Base-by-base conservation (phyloP, 2,888 invertebrate genomes). In the Andricus quercusramuli region DNA sequence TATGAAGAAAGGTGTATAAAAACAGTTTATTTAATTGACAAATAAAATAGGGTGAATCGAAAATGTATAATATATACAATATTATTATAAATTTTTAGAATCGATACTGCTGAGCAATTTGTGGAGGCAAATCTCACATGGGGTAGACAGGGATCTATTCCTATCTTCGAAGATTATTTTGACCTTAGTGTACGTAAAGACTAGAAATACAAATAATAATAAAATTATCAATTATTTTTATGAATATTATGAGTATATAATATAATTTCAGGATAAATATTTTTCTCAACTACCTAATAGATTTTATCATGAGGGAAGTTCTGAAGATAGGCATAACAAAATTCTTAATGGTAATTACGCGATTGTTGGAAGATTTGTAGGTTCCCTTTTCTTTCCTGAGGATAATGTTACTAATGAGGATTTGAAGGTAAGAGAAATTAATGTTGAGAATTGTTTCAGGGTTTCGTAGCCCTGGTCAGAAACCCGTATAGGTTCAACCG, bases 71-170 rank as follows among this genome's bases (percentile, higher is more conserved):
- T 15, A 37, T 15, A 4, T 29, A 37, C 20, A 22, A 76, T 25
- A 44, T 20, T 13, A 59, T 59, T 67, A n/a, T 41, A 56, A 22
- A 66, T 32, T 79, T 81, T 15, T 59, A 92, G 91, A 51, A 90
- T 91, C 64, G 90, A 92, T 77, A 91, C 88, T 1, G 67, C 86
- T 20, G 66, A 85, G 59, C 89, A 92, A 78, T 91, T 92, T 22
- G 79, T 92, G 44, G 83, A 86, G n/a, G 87, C 87, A 3, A 91
- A 91, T 83, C 82, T 92, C 20, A 85, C 87, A 0, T 92, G 92
- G 92, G 90, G 92, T 9, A 84, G 87, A 78, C 80, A 82, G 70
- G 85, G 84, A 2, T 83, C 84, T 1, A 41, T 32, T 13, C 91
- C 91, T 17, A 82, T 86, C n/a, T 91, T 87, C 65, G 17, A 80